Evolutionary conservation across 2,797 vertebrate genomes (phyloP).

Genomic region (Pelobates cultripes): DNA sequence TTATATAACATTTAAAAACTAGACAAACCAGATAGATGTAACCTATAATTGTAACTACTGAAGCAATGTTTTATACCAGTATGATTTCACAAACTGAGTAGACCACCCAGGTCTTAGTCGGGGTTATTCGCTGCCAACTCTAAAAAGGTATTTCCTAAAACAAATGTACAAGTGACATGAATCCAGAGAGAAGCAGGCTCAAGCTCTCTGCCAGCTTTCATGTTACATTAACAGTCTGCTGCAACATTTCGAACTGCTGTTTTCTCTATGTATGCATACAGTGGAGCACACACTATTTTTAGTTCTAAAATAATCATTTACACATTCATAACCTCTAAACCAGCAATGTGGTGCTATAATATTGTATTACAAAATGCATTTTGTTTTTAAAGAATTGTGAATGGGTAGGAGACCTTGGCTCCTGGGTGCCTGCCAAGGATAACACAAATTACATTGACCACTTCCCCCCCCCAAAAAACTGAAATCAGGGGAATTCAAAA

Average conservation of each 20-base stretch:
- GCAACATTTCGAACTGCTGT: constrained; percentile 15
- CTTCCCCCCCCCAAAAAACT: too few species aligned
- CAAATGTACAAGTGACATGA: constrained; percentile 34
- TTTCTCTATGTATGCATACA: constrained; percentile 15
- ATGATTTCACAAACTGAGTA: constrained; percentile 2
- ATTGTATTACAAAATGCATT: too few species aligned
- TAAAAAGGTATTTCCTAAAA: constrained; percentile 36
- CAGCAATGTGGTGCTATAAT: not conserved
- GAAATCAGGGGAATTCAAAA: too few species aligned
- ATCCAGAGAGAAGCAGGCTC: constrained; percentile 4
- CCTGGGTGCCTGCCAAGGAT: too few species aligned
- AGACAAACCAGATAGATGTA: too few species aligned
- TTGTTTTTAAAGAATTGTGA: too few species aligned
- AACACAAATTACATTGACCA: too few species aligned
- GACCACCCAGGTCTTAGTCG: constrained; percentile 35
- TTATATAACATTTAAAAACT: too few species aligned
- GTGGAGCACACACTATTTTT: constrained; percentile 18
- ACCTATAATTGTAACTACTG: not conserved
- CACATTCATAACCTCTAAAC: not conserved
- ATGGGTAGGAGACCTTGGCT: too few species aligned
- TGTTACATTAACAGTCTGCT: constrained; percentile 34
- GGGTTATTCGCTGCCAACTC: constrained; percentile 15
- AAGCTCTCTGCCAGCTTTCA: constrained; percentile 22
- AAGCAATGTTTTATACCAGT: not conserved
- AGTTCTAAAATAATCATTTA: constrained; percentile 16